phyloP scores from a whole-genome alignment of 2,888 invertebrate genomes.

The Nomada lathburiana region DNA sequence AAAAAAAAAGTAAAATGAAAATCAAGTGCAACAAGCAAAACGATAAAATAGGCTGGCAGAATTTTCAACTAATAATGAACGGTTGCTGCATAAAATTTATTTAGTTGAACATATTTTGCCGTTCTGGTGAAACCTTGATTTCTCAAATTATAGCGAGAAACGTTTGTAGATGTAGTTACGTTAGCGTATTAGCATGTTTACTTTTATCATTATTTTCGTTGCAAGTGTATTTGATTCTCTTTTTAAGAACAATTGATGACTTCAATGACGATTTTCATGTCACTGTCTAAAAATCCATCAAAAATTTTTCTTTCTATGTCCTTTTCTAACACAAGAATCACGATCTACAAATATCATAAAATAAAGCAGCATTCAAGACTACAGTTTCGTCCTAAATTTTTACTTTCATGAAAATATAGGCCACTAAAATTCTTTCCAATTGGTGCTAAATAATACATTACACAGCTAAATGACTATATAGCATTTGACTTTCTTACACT shows the following conservation, averaged over 20 bases:
- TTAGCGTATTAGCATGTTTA: too few species aligned
- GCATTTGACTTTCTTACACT: neutral
- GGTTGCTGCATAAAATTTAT: neutral
- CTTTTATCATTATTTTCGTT: too few species aligned
- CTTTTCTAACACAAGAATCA: too few species aligned
- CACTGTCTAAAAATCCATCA: too few species aligned
- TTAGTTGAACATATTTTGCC: neutral
- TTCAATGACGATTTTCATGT: too few species aligned
- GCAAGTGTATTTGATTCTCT: too few species aligned
- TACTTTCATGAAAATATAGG: constrained; percentile 4
- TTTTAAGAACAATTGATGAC: too few species aligned
- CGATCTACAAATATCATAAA: too few species aligned
- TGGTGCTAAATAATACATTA: neutral
- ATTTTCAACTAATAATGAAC: neutral
- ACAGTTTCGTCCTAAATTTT: neutral
- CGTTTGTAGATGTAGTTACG: too few species aligned
- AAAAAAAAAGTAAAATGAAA: neutral
- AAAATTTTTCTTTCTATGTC: too few species aligned
- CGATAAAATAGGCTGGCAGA: neutral
- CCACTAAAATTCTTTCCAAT: neutral
- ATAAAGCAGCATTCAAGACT: neutral
- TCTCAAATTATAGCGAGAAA: too few species aligned
- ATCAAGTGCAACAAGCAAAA: neutral
- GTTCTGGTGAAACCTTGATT: too few species aligned
- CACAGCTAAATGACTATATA: neutral